Percentiles rank a stretch among this genome's conserved stretches.
These are phyloP conservation scores for Dermatemys mawii DNA, from an alignment of 2,113 vertebrate genomes.

Conservation along the genomic window DNA sequence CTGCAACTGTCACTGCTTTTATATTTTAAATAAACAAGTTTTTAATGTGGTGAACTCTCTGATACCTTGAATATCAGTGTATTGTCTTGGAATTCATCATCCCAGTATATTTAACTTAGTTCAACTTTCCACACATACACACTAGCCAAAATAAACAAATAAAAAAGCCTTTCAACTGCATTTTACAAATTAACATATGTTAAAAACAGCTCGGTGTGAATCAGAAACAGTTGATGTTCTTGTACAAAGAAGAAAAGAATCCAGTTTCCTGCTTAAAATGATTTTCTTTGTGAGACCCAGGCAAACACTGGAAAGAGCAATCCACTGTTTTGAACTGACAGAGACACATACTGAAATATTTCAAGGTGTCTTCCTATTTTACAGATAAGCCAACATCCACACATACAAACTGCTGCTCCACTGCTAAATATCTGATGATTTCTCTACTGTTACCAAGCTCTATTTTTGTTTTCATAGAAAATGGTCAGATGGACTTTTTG, in stretches of 20 bases:
- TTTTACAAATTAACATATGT: not conserved
- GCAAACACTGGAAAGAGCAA: not conserved
- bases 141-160: too few species aligned
- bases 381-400: not conserved
- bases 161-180: not conserved
- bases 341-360: not conserved
- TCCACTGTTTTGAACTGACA: not conserved
- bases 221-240: not conserved
- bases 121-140: not conserved
- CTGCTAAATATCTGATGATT: not conserved
- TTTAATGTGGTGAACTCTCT: not conserved
- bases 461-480: not conserved
- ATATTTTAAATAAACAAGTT: not conserved
- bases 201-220: not conserved
- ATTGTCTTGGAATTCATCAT: not conserved
- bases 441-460: not conserved
- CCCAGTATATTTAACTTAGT: not conserved
- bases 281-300: not conserved
- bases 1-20: not conserved
- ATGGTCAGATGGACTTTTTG: not conserved
- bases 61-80: rapidly evolving
- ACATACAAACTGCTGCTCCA: not conserved
- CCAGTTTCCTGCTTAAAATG: not conserved
- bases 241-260: not conserved
- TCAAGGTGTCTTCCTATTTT: not conserved